These are phyloP conservation scores for Philereme vetulata DNA, from an alignment of 2,888 invertebrate genomes.

Conservation along the genomic window DNA sequence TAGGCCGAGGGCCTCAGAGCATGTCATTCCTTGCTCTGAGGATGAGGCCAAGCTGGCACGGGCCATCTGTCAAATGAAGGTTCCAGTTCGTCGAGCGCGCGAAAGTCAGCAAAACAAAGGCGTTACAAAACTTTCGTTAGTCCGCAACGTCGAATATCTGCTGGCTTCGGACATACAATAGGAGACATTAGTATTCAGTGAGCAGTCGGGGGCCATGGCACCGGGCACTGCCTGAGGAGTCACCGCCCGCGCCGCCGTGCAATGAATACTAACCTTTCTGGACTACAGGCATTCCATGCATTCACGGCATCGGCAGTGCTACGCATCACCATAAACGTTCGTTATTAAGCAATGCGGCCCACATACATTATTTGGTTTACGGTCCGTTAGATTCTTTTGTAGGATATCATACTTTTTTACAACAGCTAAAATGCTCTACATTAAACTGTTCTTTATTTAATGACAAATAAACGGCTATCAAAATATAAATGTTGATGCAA, in stretches of 20 bases:
- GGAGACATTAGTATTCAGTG: slow-evolving; percentile 74
- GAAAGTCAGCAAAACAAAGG: slow-evolving; percentile 75
- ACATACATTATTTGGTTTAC: slow-evolving; percentile 69
- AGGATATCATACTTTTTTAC: slow-evolving; percentile 43
- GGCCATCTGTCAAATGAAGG: slow-evolving; percentile 34
- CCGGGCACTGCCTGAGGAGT: slow-evolving; percentile 73
- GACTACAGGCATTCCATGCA: slow-evolving; percentile 64
- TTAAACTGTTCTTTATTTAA: slow-evolving; percentile 7
- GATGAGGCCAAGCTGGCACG: slow-evolving; percentile 17
- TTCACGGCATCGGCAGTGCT: slow-evolving; percentile 60
- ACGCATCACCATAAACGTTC: slow-evolving; percentile 64
- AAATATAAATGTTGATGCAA: slow-evolving; percentile 21
- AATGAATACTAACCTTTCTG: slow-evolving; percentile 66
- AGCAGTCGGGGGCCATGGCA: slow-evolving; percentile 62
- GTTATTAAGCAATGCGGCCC: slow-evolving; percentile 69
- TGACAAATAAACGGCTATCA: slow-evolving; percentile 51
- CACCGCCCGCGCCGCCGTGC: slow-evolving; percentile 75
- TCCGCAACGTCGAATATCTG: slow-evolving; percentile 52
- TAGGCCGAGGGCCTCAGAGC: not conserved
- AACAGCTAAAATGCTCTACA: not conserved
- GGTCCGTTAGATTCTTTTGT: slow-evolving; percentile 69
- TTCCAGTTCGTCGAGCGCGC: slow-evolving; percentile 47
- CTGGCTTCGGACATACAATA: slow-evolving; percentile 63
- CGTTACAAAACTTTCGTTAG: slow-evolving; percentile 75
- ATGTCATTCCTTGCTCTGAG: no score